Evolutionary conservation across 2,888 invertebrate species (phyloP), one percentile per base, ranked within the genome.

Genomic region (Polymixis lichenea): DNA sequence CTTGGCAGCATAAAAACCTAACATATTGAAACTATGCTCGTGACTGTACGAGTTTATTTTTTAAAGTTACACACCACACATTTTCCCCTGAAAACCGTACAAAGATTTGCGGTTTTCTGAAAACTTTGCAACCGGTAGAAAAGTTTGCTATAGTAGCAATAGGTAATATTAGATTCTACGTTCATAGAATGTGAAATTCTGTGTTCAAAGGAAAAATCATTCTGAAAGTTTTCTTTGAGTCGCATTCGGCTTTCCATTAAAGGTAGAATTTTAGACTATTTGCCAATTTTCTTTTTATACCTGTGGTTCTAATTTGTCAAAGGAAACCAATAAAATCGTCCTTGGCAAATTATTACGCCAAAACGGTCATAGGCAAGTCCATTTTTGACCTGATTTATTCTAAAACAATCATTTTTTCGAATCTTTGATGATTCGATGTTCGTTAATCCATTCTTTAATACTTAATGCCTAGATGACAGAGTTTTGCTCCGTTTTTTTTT

Each of bases 1-100:
- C 58, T 17, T 58, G 28, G 28, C 28, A 58, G 3, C 17, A 58
- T 28, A 58, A 28, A 28, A 28, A 28, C 17, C 58, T 1, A 6
- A 56, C 25, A 25, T 55, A 55, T n/a, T 60, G 2, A 2, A 46
- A 11, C 13, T 60, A 19, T 60, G 60, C 60, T 28, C 28, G 19
- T 28, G 19, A 28, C 28, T 60, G 28, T 28, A 80, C 22, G 49
- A 71, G 51, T 56, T 75, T 61, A 71, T 67, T 78, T 38, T 74
- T 78, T 72, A 22, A 58, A 65, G 51, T 46, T 17, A 68, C 25
- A 38, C n/a, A 51, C 25, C n/a, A 61, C 61, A 9, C 19, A 5
- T 25, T 64, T 72, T 72, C 0, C 11, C 25, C 22, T 60, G 32
- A 58, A 73, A 64, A 70, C 25, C 19, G 5, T 32, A 69, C 22